Percentiles rank a stretch among this genome's conserved stretches.
These are phyloP conservation scores for Physella acuta DNA, from an alignment of 1,140 invertebrate genomes.

Conservation along the genomic window DNA sequence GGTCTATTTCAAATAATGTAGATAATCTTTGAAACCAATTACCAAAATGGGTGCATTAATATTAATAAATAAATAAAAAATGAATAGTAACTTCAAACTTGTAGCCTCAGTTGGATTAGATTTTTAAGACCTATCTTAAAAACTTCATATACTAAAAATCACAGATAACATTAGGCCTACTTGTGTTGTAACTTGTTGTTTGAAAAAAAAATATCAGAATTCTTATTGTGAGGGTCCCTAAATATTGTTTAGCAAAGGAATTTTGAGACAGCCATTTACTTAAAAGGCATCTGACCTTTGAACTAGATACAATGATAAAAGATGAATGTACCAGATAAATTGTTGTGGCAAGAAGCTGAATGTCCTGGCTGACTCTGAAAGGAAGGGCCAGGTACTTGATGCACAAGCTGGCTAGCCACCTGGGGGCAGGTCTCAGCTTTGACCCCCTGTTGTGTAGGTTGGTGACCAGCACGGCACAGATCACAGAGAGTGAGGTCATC, in stretches of 20 bases:
- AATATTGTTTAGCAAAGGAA: background rate
- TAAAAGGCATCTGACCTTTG: background rate
- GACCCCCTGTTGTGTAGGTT: conserved; percentile 56
- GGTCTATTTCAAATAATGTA: too few species aligned
- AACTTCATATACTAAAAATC: too few species aligned
- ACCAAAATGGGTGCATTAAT: too few species aligned
- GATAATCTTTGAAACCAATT: too few species aligned
- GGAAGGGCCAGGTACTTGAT: conserved; percentile 45
- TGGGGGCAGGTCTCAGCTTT: conserved; percentile 48
- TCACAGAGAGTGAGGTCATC: conserved; percentile 58
- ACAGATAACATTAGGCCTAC: too few species aligned
- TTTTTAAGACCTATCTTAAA: too few species aligned
- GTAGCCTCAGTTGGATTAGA: too few species aligned
- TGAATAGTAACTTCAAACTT: too few species aligned
- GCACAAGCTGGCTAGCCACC: conserved; percentile 43
- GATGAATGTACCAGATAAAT: conserved; percentile 45
- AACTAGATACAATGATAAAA: too few species aligned
- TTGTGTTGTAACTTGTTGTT: too few species aligned
- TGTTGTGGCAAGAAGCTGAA: conserved; percentile 46
- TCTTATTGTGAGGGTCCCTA: background rate
- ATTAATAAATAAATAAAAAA: too few species aligned
- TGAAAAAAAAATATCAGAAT: background rate
- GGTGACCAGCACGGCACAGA: conserved; percentile 58
- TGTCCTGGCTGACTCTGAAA: conserved; percentile 47
- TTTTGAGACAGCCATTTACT: background rate